Percentiles rank a stretch among this genome's conserved stretches.
These are phyloP conservation scores for Indicator maculatus DNA, from an alignment of 2,113 vertebrate species.

Conservation along the genomic window DNA sequence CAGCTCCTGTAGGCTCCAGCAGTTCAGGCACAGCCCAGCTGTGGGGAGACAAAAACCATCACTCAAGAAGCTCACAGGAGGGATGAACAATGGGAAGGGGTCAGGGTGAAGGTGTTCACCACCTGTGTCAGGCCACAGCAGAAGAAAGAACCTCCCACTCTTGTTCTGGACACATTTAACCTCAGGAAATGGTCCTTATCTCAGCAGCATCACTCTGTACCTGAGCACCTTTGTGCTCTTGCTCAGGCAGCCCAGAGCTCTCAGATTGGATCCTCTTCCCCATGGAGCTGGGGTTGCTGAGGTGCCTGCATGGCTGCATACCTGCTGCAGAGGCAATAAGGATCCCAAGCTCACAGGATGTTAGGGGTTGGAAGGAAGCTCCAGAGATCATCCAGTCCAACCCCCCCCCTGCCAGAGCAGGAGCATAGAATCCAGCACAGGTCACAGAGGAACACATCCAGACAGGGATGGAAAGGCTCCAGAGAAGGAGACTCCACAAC, in stretches of 20 bases:
- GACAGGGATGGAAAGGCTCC: too few relatives aligned
- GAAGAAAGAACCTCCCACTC: neutral
- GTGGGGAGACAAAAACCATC: neutral
- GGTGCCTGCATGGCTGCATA: fast-evolving
- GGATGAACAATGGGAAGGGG: fast-evolving
- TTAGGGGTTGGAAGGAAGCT: too few relatives aligned
- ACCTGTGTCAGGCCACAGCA: fast-evolving
- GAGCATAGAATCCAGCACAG: too few relatives aligned
- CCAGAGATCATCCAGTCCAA: too few relatives aligned
- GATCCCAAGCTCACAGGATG: neutral
- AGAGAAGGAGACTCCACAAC: too few relatives aligned
- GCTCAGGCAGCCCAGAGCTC: fast-evolving
- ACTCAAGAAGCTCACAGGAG: neutral
- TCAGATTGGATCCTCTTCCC: neutral
- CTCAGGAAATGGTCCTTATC: fast-evolving
- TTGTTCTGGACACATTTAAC: neutral
- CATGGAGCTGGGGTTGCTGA: neutral
- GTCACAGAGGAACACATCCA: too few relatives aligned
- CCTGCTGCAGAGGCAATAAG: neutral
- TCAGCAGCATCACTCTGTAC: fast-evolving
- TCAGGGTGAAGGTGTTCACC: neutral
- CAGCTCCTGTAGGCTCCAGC: constrained; percentile 95
- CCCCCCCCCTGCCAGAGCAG: too few relatives aligned
- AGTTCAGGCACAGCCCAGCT: constrained; percentile 92
- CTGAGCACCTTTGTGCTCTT: fast-evolving